These are phyloP conservation scores for Scophthalmus maximus DNA, from an alignment of 2,113 vertebrate species.

Conservation along the genomic window DNA sequence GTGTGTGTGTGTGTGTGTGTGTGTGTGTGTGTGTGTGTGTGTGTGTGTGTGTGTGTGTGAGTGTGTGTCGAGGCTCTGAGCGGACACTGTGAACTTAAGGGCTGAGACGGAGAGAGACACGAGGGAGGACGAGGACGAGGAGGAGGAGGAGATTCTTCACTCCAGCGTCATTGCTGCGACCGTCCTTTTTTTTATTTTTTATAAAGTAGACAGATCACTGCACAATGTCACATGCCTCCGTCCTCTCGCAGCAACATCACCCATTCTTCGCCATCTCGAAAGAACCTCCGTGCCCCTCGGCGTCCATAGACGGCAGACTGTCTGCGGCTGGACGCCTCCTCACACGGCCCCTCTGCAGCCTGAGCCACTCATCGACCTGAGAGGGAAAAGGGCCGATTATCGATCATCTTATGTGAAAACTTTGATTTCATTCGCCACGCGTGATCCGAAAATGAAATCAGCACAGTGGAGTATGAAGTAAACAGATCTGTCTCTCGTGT, in stretches of 20 bases:
- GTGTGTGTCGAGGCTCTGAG: slow-evolving; percentile 6
- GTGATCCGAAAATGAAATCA: neutral
- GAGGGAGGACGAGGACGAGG: neutral
- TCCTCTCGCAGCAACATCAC: slow-evolving; percentile 58
- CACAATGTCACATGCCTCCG: slow-evolving; percentile 54
- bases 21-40: no score
- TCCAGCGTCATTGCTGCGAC: slow-evolving; percentile 57
- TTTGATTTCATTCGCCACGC: neutral
- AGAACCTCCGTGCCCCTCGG: slow-evolving; percentile 25
- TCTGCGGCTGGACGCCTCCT: slow-evolving; percentile 45
- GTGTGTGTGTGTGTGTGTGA: no score
- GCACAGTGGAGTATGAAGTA: neutral
- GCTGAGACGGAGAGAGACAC: slow-evolving; percentile 8
- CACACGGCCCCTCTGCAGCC: slow-evolving; percentile 38
- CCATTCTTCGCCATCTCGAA: slow-evolving; percentile 34
- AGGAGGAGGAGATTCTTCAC: slow-evolving; percentile 20
- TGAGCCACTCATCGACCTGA: slow-evolving; percentile 25
- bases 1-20: no score
- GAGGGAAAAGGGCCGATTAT: slow-evolving; percentile 26
- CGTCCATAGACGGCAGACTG: slow-evolving; percentile 45
- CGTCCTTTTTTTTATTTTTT: slow-evolving; percentile 64
- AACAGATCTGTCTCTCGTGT: slow-evolving; percentile 9
- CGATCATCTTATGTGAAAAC: slow-evolving; percentile 7
- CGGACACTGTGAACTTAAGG: slow-evolving; percentile 15
- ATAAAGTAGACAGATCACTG: slow-evolving; percentile 64